Percentiles rank a stretch among this genome's conserved stretches.
Evolutionary conservation across 2,113 vertebrate genomes (phyloP).

Genomic region (Sminthopsis crassicaudata): DNA sequence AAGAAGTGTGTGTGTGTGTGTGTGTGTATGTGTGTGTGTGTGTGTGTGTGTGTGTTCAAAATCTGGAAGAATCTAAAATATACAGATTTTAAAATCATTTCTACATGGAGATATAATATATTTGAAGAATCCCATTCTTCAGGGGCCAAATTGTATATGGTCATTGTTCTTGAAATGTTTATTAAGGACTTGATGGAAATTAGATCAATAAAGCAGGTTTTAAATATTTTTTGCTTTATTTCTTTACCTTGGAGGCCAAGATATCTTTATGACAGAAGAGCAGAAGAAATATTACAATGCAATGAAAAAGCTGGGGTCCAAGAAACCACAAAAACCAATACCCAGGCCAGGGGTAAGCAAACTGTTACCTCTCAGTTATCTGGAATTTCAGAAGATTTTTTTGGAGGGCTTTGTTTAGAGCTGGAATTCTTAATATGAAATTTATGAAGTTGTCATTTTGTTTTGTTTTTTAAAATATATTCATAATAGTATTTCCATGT

Average conservation of each 20-base stretch:
- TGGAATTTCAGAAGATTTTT: neutral
- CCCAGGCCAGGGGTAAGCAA: conserved; percentile 86
- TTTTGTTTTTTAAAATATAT: neutral
- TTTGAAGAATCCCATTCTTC: conserved; percentile 18
- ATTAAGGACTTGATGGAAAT: neutral
- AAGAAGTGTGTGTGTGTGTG: neutral
- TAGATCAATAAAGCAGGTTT: conserved; percentile 60
- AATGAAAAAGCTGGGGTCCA: conserved; percentile 90
- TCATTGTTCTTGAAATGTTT: conserved; percentile 25
- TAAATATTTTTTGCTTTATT: conserved; percentile 81
- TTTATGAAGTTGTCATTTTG: neutral
- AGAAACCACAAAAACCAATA: conserved; percentile 90
- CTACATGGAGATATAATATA: neutral
- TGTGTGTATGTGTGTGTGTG: too few species aligned
- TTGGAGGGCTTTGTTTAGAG: neutral
- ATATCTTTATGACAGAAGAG: conserved; percentile 91
- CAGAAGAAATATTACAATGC: conserved; percentile 91
- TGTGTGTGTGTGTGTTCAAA: neutral
- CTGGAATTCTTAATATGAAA: neutral
- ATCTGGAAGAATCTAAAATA: neutral
- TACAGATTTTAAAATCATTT: neutral
- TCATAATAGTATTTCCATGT: neutral
- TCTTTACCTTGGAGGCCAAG: conserved; percentile 91
- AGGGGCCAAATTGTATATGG: neutral
- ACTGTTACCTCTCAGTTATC: neutral